Percentiles rank a stretch among this genome's conserved stretches.
phyloP scores from a whole-genome alignment of 2,113 vertebrate genomes.

The Peromyscus polionotus region DNA sequence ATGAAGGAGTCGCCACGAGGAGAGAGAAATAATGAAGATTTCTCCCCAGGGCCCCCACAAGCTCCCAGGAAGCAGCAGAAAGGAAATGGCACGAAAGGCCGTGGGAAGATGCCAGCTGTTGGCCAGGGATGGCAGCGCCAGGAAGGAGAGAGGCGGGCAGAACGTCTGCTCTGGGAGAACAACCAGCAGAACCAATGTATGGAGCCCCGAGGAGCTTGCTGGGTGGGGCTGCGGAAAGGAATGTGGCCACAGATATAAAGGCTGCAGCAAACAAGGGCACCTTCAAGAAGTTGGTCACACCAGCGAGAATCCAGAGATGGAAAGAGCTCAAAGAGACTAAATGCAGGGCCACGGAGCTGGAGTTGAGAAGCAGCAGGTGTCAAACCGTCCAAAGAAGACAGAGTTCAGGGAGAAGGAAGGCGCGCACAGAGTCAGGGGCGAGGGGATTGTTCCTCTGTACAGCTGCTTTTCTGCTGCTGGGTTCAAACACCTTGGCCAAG shows the following conservation, averaged over 20 bases:
- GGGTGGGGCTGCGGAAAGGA: not conserved
- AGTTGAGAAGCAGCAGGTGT: not conserved
- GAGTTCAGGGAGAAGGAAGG: not conserved
- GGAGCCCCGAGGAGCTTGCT: not conserved
- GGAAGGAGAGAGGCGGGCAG: not conserved
- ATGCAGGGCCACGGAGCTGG: not conserved
- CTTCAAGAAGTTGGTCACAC: not conserved
- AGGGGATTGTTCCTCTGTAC: not conserved
- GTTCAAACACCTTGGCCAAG: not conserved
- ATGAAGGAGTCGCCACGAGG: not conserved
- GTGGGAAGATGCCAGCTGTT: not conserved
- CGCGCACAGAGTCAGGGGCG: not conserved
- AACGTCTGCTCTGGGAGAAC: not conserved
- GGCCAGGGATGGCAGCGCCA: rapidly evolving
- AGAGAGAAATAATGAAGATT: not conserved
- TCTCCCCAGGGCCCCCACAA: not conserved
- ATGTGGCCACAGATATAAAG: not conserved
- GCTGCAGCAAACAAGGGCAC: not conserved
- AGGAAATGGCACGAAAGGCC: not conserved
- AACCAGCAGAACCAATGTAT: rapidly evolving
- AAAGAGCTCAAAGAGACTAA: not conserved
- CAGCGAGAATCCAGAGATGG: not conserved
- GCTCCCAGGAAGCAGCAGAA: not conserved
- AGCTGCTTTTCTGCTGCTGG: not conserved
- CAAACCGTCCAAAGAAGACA: not conserved